Base-by-base conservation (phyloP, 2,888 invertebrate genomes). In the Drosophila anomalipes region DNA sequence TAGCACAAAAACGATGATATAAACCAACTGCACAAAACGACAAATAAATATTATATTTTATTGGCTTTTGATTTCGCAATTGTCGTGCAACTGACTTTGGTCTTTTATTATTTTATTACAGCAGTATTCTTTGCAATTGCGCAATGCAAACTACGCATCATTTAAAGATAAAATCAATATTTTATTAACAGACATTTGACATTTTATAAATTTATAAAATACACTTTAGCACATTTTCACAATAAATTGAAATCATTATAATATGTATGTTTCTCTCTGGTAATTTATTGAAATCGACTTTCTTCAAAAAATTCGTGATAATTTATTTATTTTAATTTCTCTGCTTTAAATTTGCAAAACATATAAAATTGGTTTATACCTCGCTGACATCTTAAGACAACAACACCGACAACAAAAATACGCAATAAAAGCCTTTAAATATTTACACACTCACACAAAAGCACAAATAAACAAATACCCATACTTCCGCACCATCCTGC, bases 381-480 rank as follows among this genome's bases (percentile, higher is more conserved):
- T 60, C 22, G 51, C 49, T 63, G 39, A n/a, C 54, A 19, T 47
- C 39, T 26, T 59, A 49, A 58, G 58, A 58, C 32, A 47, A 51
- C 53, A 51, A 22, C 26, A 3, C 47, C 44, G 32, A n/a, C 57
- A 4, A 51, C 30, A 53, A 59, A 74, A 66, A 73, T 81, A 79
- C 77, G 87, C 87, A 89, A 85, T 89, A 86, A 86, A 84, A 66
- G 74, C 53, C 77, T 71, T 86, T 86, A 80, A 85, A 89, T 85
- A 89, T 85, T 85, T 85, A 75, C 89, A 70, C 71, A 72, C 72
- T 58, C 75, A 72, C 82, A 84, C 80, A 89, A 84, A 86, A 89
- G 82, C 69, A 77, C 87, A 85, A 89, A 89, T 70, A 85, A 75
- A 82, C 73, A 74, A 76, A 82, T 63, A 69, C 58, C 67, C 65